phyloP scores from a whole-genome alignment of 2,888 invertebrate species.

The Nomada flava region DNA sequence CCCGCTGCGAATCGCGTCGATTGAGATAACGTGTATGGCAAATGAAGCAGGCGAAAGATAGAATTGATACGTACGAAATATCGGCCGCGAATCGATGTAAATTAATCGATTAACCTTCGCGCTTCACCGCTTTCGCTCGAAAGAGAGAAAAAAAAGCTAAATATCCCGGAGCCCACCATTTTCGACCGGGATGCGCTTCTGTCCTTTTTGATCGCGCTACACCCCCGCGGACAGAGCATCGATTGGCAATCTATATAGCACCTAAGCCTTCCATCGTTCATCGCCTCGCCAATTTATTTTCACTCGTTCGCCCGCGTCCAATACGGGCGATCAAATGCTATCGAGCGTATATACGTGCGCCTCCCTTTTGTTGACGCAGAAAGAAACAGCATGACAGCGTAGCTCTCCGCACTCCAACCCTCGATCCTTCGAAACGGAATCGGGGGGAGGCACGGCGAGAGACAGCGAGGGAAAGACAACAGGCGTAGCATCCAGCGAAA shows the following conservation, averaged over 20 bases:
- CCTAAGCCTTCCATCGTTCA: constrained; percentile 11
- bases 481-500: constrained; percentile 19
- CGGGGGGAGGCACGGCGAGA: constrained; percentile 36
- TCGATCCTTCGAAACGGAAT: constrained; percentile 66
- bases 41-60: constrained; percentile 13
- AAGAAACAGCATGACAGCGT: constrained; percentile 79
- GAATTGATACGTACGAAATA: constrained; percentile 24
- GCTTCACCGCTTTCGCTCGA: background rate
- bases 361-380: constrained; percentile 78
- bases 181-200: background rate
- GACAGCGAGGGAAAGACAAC: constrained; percentile 47
- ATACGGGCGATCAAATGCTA: constrained; percentile 60
- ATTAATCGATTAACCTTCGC: constrained; percentile 43
- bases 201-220: background rate
- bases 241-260: no score
- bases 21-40: constrained; percentile 10
- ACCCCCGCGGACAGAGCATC: background rate
- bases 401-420: constrained; percentile 46
- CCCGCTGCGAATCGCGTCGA: background rate
- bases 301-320: constrained; percentile 23
- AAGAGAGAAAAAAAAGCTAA: background rate
- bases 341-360: constrained; percentile 55
- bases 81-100: constrained; percentile 38
- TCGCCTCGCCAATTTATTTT: constrained; percentile 46
- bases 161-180: background rate